These are phyloP conservation scores for Butorides virescens DNA, from an alignment of 2,113 vertebrate species.

Conservation along the genomic window DNA sequence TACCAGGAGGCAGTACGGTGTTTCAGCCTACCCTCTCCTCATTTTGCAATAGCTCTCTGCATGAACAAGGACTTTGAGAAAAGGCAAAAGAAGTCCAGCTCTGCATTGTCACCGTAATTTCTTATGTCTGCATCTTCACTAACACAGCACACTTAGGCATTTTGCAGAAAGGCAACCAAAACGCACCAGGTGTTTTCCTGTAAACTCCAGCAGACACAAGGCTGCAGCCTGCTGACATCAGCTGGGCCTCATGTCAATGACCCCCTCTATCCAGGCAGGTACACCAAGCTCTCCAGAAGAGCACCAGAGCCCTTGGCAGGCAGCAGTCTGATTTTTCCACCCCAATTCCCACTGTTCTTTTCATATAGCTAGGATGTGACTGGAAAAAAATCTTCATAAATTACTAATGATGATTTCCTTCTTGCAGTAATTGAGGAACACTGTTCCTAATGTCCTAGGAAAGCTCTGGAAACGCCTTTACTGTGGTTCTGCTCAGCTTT, in stretches of 20 bases:
- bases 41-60: too few relatives aligned
- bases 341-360: neutral
- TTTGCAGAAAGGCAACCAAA: neutral
- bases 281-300: neutral
- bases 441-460: neutral
- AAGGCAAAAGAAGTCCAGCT: neutral
- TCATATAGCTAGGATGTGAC: neutral
- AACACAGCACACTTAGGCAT: fast-evolving
- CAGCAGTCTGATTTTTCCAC: neutral
- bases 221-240: neutral
- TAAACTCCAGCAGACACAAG: fast-evolving
- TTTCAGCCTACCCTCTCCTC: neutral
- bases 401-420: neutral
- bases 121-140: fast-evolving
- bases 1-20: neutral
- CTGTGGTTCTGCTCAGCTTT: neutral
- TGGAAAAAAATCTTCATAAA: neutral
- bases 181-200: fast-evolving
- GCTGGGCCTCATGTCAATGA: neutral
- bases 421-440: neutral
- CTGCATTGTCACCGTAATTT: neutral
- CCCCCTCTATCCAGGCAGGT: neutral
- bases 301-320: neutral
- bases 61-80: neutral
- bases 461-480: neutral